Evolutionary conservation across 1,140 invertebrate genomes (phyloP), one percentile per base, ranked within the genome.

Genomic region (Drosophila ambigua): DNA sequence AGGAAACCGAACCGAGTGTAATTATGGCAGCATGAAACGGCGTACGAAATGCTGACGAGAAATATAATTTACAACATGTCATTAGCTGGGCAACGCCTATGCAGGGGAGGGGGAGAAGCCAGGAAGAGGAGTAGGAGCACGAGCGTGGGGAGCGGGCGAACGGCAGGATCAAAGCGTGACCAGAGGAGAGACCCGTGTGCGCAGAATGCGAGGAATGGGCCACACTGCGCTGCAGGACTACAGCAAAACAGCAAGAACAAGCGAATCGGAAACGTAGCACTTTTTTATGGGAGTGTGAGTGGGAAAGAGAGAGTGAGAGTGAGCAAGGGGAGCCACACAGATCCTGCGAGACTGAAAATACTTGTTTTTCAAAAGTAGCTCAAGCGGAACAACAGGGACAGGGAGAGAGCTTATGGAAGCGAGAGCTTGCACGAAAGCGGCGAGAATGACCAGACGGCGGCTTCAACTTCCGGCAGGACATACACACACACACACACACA

Each of bases 31-130:
- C 52, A 71, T 28, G 46, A 52, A 63, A 43, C 50, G 39, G 62
- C 54, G 28, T 54, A 72, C 46, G 63, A 31, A 60, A 53, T 39
- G 28, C 31, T 65, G 35, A 50, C 49, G 60, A 65, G 54, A 49
- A 81, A 76, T 69, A 88, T 89, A 88, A 88, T 83, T 88, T 88
- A 88, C 79, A 89, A 83, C 83, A 89, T 88, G 79, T 88, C 84
- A 88, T 88, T 89, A 89, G 76, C 52, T 63, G 72, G 79, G 76
- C 76, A 79, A 88, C 83, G 83, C 84, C 84, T 88, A 65, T 60
- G 26, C 50, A 20, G 51, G n/a, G 28, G n/a, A 51, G 39, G 16
- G 48, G 49, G 26, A 51, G 24, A 49, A 26, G 35, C 31, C 9
- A 39, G 9, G 13, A 20, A 44, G 20, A 43, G 49, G 16, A 48